Percentiles rank a stretch among this genome's conserved stretches.
These are phyloP conservation scores for Entomobrya multifasciata DNA, from an alignment of 2,888 invertebrate genomes.

Conservation along the genomic window DNA sequence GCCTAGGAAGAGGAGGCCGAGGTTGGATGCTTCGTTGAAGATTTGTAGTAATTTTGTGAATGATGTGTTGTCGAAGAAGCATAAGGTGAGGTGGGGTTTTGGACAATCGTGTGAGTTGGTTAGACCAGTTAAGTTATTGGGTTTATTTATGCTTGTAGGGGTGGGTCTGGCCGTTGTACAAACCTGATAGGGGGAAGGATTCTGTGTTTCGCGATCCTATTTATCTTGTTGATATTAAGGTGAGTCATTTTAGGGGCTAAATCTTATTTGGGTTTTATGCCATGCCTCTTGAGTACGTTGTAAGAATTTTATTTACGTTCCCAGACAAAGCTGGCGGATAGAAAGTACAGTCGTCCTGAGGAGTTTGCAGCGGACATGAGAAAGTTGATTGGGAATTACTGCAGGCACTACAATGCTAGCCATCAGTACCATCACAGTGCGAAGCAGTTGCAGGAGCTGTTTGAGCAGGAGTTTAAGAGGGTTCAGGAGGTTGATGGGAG, in stretches of 20 bases:
- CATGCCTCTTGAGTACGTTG: no score
- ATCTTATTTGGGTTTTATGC: not conserved
- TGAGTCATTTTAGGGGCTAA: not conserved
- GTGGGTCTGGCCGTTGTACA: slow-evolving; percentile 31
- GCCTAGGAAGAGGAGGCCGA: slow-evolving; percentile 12
- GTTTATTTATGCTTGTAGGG: not conserved
- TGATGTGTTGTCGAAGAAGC: not conserved
- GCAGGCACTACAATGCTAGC: not conserved
- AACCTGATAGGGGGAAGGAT: not conserved
- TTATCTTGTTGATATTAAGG: slow-evolving; percentile 22
- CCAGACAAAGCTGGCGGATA: not conserved
- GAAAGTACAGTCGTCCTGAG: not conserved
- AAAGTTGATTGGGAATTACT: not conserved
- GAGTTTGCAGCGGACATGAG: slow-evolving; percentile 6
- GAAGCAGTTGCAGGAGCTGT: not conserved
- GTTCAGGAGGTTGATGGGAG: not conserved
- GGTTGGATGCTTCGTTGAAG: not conserved
- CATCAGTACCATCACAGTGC: not conserved
- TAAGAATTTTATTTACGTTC: no score
- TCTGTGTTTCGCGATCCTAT: not conserved
- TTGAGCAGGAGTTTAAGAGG: not conserved
- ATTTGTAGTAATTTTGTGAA: slow-evolving; percentile 20
- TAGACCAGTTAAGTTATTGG: no score
- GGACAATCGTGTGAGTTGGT: not conserved
- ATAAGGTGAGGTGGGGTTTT: slow-evolving; percentile 8